These are phyloP conservation scores for Lacerta viridis DNA, from an alignment of 2,797 vertebrate genomes.

Conservation along the genomic window DNA sequence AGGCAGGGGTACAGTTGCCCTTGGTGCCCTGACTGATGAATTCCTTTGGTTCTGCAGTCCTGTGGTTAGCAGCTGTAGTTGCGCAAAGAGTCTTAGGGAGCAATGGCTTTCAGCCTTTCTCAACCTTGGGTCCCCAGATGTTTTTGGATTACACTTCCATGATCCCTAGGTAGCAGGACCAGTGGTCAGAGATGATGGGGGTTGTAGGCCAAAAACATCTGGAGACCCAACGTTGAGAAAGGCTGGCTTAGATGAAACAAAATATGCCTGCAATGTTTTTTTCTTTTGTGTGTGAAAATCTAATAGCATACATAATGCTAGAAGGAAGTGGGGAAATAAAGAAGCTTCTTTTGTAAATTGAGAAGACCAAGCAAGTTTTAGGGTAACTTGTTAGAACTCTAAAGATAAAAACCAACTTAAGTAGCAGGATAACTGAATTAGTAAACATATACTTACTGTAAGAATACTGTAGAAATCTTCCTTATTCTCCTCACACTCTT, in stretches of 20 bases:
- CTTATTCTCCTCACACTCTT: slow-evolving; percentile 82
- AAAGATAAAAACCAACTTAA: not conserved
- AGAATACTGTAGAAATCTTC: slow-evolving; percentile 84
- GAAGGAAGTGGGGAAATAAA: not conserved
- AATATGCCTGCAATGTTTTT: not conserved
- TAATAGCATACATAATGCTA: not conserved
- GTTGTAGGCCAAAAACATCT: too few relatives aligned
- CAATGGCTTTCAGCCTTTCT: too few relatives aligned
- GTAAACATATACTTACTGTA: slow-evolving; percentile 80
- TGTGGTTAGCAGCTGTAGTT: too few relatives aligned
- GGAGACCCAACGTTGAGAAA: too few relatives aligned
- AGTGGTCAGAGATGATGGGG: too few relatives aligned
- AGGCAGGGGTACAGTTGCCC: too few relatives aligned
- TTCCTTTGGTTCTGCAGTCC: too few relatives aligned
- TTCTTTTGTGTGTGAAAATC: not conserved
- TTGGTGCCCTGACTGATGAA: too few relatives aligned
- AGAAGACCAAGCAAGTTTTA: not conserved
- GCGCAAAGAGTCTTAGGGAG: too few relatives aligned
- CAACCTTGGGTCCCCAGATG: too few relatives aligned
- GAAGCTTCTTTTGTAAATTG: not conserved
- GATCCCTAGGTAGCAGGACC: too few relatives aligned
- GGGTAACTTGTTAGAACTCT: not conserved
- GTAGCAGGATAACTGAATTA: not conserved
- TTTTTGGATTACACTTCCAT: too few relatives aligned
- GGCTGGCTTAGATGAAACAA: not conserved